phyloP scores from a whole-genome alignment of 2,888 invertebrate species.

The Allacma fusca region DNA sequence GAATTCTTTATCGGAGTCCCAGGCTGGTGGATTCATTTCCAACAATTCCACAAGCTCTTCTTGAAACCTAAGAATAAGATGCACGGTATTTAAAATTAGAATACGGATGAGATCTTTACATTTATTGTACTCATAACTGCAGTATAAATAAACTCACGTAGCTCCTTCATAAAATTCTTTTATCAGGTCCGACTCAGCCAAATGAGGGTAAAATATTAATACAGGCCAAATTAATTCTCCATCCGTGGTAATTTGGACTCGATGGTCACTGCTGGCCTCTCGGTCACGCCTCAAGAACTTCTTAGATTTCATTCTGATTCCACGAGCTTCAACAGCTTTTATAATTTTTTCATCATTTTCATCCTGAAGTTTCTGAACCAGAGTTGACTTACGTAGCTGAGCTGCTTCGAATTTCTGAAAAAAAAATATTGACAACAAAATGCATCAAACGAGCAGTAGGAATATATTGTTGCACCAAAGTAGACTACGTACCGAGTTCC shows the following conservation, averaged over 20 bases:
- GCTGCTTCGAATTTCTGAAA: conserved; percentile 68
- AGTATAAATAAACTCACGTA: conserved; percentile 65
- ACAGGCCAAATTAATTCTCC: conserved; percentile 83
- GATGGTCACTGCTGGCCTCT: conserved; percentile 42
- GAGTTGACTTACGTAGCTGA: conserved; percentile 67
- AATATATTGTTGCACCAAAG: too few relatives aligned
- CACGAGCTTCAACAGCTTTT: conserved; percentile 58
- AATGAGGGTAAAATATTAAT: conserved; percentile 87
- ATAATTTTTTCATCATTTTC: conserved; percentile 61
- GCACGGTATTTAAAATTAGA: conserved; percentile 25
- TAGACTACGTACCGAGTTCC: conserved; percentile 66
- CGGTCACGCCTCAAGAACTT: conserved; percentile 45
- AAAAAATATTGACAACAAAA: too few relatives aligned
- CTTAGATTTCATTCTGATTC: conserved; percentile 56
- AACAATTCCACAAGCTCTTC: conserved; percentile 75
- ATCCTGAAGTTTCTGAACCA: conserved; percentile 49
- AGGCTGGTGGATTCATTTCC: conserved; percentile 71
- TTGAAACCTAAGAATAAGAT: conserved; percentile 66
- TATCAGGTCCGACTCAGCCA: conserved; percentile 85
- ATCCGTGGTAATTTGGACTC: conserved; percentile 61
- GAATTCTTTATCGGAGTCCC: conserved; percentile 77
- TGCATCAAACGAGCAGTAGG: too few relatives aligned
- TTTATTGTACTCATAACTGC: too few relatives aligned
- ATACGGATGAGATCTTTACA: conserved; percentile 26
- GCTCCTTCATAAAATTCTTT: conserved; percentile 80